Evolutionary conservation across 1,140 invertebrate species (phyloP).

Genomic region (Aphelenchoides besseyi): DNA sequence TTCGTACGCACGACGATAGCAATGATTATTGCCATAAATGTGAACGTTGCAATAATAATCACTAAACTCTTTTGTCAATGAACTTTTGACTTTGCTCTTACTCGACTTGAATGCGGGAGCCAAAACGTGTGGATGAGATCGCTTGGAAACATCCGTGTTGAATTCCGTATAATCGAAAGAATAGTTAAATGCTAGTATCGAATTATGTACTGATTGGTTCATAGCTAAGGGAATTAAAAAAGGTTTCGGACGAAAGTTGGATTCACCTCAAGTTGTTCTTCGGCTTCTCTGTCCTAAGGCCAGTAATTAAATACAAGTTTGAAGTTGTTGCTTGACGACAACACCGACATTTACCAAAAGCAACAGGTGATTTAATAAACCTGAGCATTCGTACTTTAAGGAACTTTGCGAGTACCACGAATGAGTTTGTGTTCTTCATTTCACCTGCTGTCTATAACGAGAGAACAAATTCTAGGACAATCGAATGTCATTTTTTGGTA

Average conservation of each 20-base stretch:
- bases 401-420: neutral
- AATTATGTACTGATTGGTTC: neutral
- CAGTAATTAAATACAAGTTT: neutral
- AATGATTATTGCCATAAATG: neutral
- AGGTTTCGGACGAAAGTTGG: too few relatives aligned
- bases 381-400: neutral
- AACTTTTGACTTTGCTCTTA: neutral
- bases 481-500: neutral
- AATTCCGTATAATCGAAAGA: slow-evolving; percentile 4
- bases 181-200: neutral
- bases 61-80: neutral
- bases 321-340: neutral
- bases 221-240: neutral
- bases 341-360: neutral
- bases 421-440: too few relatives aligned
- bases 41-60: neutral
- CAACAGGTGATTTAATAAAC: neutral
- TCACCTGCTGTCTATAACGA: too few relatives aligned
- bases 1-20: neutral
- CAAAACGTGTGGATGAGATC: neutral
- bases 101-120: neutral
- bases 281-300: too few relatives aligned
- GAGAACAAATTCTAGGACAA: neutral
- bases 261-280: too few relatives aligned
- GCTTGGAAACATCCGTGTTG: neutral